These are phyloP conservation scores for Xerus rutilus DNA, from an alignment of 2,797 vertebrate species.

Conservation along the genomic window DNA sequence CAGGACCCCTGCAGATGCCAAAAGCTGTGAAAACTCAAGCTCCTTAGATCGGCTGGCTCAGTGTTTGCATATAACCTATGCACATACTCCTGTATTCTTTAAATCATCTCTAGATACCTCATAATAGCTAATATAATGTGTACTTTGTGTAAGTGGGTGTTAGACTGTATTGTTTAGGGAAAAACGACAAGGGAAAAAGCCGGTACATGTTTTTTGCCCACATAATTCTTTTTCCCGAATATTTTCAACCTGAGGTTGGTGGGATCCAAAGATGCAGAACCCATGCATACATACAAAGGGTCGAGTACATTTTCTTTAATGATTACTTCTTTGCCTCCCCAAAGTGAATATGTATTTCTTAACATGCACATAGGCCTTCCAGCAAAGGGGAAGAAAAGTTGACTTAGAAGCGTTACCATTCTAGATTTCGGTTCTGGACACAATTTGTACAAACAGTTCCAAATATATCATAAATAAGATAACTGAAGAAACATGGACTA, in stretches of 20 bases:
- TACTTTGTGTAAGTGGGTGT: background rate
- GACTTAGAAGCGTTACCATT: background rate
- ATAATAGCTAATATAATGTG: background rate
- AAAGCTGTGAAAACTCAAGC: background rate
- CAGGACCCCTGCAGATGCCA: background rate
- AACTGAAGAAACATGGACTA: background rate
- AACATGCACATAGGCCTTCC: background rate
- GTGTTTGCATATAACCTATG: background rate
- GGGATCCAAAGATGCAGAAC: background rate
- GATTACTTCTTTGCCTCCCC: background rate
- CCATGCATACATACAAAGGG: background rate
- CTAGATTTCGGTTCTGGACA: background rate
- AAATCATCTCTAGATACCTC: background rate
- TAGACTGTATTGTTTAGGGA: background rate
- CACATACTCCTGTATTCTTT: background rate
- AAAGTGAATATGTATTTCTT: background rate
- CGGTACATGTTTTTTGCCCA: background rate
- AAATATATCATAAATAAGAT: background rate
- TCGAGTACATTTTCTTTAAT: background rate
- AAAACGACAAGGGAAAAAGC: background rate
- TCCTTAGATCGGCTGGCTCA: background rate
- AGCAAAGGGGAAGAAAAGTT: background rate
- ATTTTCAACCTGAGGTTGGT: background rate
- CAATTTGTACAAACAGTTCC: background rate
- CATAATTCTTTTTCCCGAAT: background rate